Evolutionary conservation across 2,888 invertebrate species (phyloP), one percentile per base, ranked within the genome.

Genomic region (Leucozona laternaria): DNA sequence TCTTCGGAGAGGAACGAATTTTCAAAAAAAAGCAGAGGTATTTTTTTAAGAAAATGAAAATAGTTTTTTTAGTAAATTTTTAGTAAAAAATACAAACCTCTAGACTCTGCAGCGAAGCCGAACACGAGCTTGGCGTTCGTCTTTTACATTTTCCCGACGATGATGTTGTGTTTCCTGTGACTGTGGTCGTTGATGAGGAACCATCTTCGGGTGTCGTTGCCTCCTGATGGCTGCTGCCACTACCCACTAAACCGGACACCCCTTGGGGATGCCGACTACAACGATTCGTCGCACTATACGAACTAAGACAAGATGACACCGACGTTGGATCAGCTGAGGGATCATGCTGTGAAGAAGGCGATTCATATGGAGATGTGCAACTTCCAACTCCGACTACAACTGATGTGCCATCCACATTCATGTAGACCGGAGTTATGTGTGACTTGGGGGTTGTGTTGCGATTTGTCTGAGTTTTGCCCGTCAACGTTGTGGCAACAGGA

Each of bases 291-390:
- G 71, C 15, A 22, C 90, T 91, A 43, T 91, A 90, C 13, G 91
- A 77, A 45, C 90, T 91, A 34, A 90, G 90, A 71, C 89, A 89
- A 40, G 90, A 90, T 43, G 91, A 90, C 2, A 90, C 86, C 22
- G 91, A 91, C 58, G 90, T 89, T 53, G 91, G 90, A 88, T 91
- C 91, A 60, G 90, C 89, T n/a, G 82, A 87, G 8, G 89, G 89
- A 68, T 89, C 89, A 78, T 89, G 88, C 43, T 90, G 89, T 4
- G 89, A 90, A 8, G 91, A 90, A 4, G 91, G 90, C 43, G 90
- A 90, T 25, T 91, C 91, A 75, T 90, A 90, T 75, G 91, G 91
- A 25, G 91, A 91, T 60, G 89, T 90, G 76, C 89, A 90, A 31
- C 66, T 62, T 17, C 64, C 75, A 15, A 76, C 57, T 17, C 84